Conservation (phyloP, 2,797 vertebrate genomes). For the Coluber constrictor region DNA sequence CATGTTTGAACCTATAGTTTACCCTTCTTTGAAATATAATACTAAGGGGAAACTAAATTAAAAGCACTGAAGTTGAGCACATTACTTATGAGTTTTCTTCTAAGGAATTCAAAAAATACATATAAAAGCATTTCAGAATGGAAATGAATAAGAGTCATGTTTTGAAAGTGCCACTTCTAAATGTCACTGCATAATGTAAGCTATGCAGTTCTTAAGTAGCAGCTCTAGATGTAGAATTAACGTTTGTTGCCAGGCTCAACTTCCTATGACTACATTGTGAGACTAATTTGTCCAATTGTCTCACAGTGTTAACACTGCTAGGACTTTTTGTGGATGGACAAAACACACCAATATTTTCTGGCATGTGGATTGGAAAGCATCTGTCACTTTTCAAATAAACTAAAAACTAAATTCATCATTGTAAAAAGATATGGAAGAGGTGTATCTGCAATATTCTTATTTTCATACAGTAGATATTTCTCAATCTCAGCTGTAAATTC, state of each 20-base stretch:
- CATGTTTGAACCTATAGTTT: background rate
- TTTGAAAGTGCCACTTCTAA: slow-evolving; percentile 18
- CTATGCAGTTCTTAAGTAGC: slow-evolving; percentile 33
- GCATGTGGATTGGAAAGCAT: slow-evolving; percentile 68
- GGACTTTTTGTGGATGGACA: background rate
- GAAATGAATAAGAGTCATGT: slow-evolving; percentile 30
- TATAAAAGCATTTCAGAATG: slow-evolving; percentile 19
- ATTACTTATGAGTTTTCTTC: background rate
- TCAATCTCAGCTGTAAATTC: slow-evolving; percentile 57
- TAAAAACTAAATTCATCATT: slow-evolving; percentile 43
- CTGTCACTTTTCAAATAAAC: slow-evolving; percentile 65
- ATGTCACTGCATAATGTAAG: slow-evolving; percentile 21
- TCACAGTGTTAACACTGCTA: background rate
- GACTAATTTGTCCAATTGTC: background rate
- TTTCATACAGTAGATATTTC: slow-evolving; percentile 72
- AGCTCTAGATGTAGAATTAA: slow-evolving; percentile 33
- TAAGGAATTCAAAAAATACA: slow-evolving; percentile 16
- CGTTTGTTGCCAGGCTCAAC: background rate
- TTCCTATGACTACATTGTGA: slow-evolving; percentile 26
- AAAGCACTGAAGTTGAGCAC: slow-evolving; percentile 1
- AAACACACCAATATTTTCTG: slow-evolving; percentile 30
- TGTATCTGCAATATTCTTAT: slow-evolving; percentile 52
- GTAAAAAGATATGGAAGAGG: slow-evolving; percentile 58
- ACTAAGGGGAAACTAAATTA: background rate
- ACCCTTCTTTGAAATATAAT: background rate